These are phyloP conservation scores for Pangasius djambal DNA, from an alignment of 2,797 vertebrate species.

Conservation along the genomic window DNA sequence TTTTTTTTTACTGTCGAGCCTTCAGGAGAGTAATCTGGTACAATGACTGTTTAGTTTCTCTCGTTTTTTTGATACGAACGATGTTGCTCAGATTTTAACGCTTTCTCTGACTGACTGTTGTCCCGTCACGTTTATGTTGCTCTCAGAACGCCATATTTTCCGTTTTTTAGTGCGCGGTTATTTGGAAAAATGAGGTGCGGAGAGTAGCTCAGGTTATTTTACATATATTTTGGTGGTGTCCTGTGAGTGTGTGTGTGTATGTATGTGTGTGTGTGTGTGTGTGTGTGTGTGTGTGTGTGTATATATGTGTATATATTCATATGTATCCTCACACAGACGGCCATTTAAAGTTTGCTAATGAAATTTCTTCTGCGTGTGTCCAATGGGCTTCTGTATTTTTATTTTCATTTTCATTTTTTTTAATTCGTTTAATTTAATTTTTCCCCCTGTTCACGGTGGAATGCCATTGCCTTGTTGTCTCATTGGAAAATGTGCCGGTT, in stretches of 20 bases:
- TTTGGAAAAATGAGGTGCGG: constrained; percentile 82
- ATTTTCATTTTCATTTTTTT: neutral
- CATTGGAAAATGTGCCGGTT: constrained; percentile 68
- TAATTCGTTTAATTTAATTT: constrained; percentile 18
- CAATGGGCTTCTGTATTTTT: constrained; percentile 59
- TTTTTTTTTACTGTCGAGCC: constrained; percentile 70
- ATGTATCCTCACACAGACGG: constrained; percentile 75
- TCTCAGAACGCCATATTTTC: constrained; percentile 58
- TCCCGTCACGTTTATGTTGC: constrained; percentile 67
- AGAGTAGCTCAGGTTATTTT: constrained; percentile 86
- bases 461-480: constrained; percentile 65
- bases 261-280: neutral
- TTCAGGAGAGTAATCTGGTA: constrained; percentile 76
- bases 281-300: constrained; percentile 60
- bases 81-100: constrained; percentile 54
- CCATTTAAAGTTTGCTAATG: constrained; percentile 73
- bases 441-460: constrained; percentile 67
- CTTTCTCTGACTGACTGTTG: constrained; percentile 67
- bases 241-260: neutral
- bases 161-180: constrained; percentile 72
- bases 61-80: constrained; percentile 63
- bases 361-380: constrained; percentile 65
- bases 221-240: constrained; percentile 79
- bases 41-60: constrained; percentile 71
- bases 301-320: constrained; percentile 82